Base-by-base conservation (phyloP, 2,113 vertebrate genomes). In the Colaptes auratus region DNA sequence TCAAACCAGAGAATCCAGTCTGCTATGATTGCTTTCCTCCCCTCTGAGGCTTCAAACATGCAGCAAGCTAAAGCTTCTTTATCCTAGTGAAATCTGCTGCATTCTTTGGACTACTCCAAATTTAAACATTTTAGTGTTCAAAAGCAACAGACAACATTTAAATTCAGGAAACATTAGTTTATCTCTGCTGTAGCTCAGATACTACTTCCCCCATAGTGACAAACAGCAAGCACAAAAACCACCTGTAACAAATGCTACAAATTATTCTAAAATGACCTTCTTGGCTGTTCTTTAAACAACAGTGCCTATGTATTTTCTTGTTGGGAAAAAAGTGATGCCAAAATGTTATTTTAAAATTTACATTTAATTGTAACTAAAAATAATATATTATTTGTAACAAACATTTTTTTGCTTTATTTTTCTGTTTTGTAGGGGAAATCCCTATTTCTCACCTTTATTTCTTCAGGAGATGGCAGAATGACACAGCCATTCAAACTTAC, bases 221-320 rank as follows among this genome's bases (percentile, higher is more conserved):
- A 88, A 88, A 90, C 39, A 80, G 46, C 35, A 93, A 92, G 73
- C 56, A 93, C 42, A 90, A 69, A 83, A 92, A 77, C 24, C 16
- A 81, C 73, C 42, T 81, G 24, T 66, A 64, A 86, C 5, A 48
- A 88, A 55, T n/a, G 4, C 19, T 76, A 66, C 4, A 0, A 46
- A 46, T 42, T 80, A 77, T 53, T 80, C 64, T 61, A 31, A 72
- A 75, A 56, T 28, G 5, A 52, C 25, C 74, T 74, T 30, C n/a
- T 73, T 63, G 25, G 20, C 20, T 87, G 19, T 82, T 83, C 89
- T 31, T 89, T 89, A 82, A 75, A 7, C 33, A 58, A 36, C 0
- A 4, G 12, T 35, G 9, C 53, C 56, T n/a, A 28, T 3, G 25
- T 4, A 78, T 25, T 55, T 77, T 85, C 28, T 67, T 52, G 35